These are phyloP conservation scores for Puffinus mauretanicus DNA, from an alignment of 2,113 vertebrate genomes.

Conservation along the genomic window DNA sequence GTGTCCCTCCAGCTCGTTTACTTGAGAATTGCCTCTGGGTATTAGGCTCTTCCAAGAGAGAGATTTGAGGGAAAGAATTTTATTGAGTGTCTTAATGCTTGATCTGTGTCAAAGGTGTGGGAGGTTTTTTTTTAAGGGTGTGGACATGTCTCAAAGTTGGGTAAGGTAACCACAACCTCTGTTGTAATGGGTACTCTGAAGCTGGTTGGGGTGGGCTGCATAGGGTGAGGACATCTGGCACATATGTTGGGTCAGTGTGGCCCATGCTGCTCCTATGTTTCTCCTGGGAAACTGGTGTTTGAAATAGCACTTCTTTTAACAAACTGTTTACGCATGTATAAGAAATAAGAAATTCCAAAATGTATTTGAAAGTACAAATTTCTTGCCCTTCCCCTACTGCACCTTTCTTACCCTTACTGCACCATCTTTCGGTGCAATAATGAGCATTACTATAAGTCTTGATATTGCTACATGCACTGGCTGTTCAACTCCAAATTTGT, in stretches of 20 bases:
- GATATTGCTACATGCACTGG: not conserved
- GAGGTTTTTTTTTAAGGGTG: not conserved
- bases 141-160: not conserved
- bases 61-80: not conserved
- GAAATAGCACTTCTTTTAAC: not conserved
- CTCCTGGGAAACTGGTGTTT: not conserved
- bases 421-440: not conserved
- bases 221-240: too few relatives aligned
- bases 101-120: rapidly evolving
- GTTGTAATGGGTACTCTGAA: too few relatives aligned
- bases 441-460: not conserved
- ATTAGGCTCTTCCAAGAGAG: rapidly evolving
- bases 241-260: rapidly evolving
- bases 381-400: not conserved
- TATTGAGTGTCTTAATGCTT: too few relatives aligned
- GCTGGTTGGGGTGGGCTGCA: not conserved
- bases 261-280: rapidly evolving
- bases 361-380: not conserved
- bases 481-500: not conserved
- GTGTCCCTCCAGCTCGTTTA: rapidly evolving
- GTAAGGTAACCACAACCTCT: too few relatives aligned
- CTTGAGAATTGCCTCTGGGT: too few relatives aligned
- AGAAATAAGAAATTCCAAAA: not conserved
- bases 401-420: not conserved
- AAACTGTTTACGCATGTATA: rapidly evolving